Evolutionary conservation across 2,888 invertebrate species (phyloP).

Genomic region (Pseudanteris insignis): DNA sequence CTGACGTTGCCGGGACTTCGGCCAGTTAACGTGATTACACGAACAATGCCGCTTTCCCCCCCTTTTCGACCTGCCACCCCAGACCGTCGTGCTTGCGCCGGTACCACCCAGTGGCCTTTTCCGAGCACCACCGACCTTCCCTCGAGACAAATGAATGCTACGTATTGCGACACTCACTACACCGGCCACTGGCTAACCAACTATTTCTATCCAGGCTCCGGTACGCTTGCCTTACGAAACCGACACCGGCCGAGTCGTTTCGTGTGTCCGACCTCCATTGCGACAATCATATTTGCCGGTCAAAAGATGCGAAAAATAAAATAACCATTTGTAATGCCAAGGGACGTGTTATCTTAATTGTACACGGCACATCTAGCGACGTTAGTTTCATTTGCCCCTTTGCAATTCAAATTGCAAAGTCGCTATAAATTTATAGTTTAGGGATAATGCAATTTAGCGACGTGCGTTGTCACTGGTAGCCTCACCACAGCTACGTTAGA

Average conservation of each 20-base stretch:
- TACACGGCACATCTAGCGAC: slow-evolving; percentile 27
- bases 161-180: slow-evolving; percentile 47
- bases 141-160: slow-evolving; percentile 58
- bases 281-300: slow-evolving; percentile 44
- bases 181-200: slow-evolving; percentile 51
- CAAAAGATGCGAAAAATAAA: slow-evolving; percentile 39
- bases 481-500: slow-evolving; percentile 13
- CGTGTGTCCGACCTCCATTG: slow-evolving; percentile 32
- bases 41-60: slow-evolving; percentile 56
- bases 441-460: slow-evolving; percentile 33
- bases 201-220: slow-evolving; percentile 53
- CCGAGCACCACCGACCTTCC: slow-evolving; percentile 42
- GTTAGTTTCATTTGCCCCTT: slow-evolving; percentile 31
- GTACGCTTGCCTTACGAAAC: slow-evolving; percentile 19
- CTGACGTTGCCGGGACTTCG: slow-evolving; percentile 48
- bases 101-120: slow-evolving; percentile 46
- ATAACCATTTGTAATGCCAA: slow-evolving; percentile 40
- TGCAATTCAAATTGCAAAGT: slow-evolving; percentile 35
- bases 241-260: slow-evolving; percentile 49
- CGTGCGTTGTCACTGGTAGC: slow-evolving; percentile 9
- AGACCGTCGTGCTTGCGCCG: slow-evolving; percentile 39
- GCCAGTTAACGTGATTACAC: slow-evolving; percentile 59
- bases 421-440: slow-evolving; percentile 33
- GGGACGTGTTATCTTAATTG: slow-evolving; percentile 42
- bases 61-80: slow-evolving; percentile 45